These are phyloP conservation scores for Machimus rusticus DNA, from an alignment of 2,888 invertebrate species.

Conservation along the genomic window DNA sequence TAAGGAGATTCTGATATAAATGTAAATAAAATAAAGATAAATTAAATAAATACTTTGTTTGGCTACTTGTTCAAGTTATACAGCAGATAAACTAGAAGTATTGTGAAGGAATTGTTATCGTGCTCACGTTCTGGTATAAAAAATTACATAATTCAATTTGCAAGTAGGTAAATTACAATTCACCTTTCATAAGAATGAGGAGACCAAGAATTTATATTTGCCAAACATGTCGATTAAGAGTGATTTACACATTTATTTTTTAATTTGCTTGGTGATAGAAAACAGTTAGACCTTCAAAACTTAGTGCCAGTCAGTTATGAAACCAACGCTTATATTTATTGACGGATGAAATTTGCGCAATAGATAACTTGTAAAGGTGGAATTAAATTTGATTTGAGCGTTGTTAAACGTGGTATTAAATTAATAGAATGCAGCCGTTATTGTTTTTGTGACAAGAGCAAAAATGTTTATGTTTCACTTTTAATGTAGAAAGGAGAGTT, in stretches of 20 bases:
- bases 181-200: not conserved
- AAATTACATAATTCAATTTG: not conserved
- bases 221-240: not conserved
- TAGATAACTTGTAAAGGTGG: too few relatives aligned
- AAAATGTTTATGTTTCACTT: too few relatives aligned
- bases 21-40: not conserved
- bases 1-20: not conserved
- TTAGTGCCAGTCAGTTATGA: too few relatives aligned
- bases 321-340: too few relatives aligned
- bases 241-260: not conserved
- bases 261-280: not conserved
- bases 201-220: not conserved
- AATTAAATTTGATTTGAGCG: too few relatives aligned
- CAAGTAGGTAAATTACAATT: not conserved
- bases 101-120: not conserved
- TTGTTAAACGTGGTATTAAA: too few relatives aligned
- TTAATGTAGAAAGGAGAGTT: too few relatives aligned
- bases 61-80: not conserved
- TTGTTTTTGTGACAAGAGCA: too few relatives aligned
- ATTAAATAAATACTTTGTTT: not conserved
- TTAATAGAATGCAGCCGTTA: too few relatives aligned
- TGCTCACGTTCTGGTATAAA: not conserved
- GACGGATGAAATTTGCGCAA: too few relatives aligned
- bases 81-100: not conserved
- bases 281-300: not conserved